phyloP scores from a whole-genome alignment of 2,888 invertebrate species.

The Tenthredo distinguenda region DNA sequence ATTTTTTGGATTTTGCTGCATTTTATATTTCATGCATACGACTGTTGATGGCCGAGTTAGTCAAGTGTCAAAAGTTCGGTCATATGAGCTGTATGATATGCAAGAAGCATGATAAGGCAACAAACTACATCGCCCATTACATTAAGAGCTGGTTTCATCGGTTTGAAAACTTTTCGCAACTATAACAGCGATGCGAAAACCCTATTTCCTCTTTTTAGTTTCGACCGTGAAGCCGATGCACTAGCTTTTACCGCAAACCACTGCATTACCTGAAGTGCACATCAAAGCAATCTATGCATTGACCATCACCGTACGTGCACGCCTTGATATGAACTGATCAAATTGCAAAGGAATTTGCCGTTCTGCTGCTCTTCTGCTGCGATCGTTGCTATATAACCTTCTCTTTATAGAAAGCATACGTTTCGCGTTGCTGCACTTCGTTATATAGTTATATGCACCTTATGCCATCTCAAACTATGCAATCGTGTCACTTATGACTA shows the following conservation, averaged over 20 bases:
- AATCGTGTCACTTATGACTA: neutral
- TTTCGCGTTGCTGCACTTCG: neutral
- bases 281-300: conserved; percentile 61
- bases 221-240: conserved; percentile 25
- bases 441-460: neutral
- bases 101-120: neutral
- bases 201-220: conserved; percentile 36
- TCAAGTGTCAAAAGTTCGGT: neutral
- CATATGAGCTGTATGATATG: neutral
- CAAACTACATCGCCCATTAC: neutral
- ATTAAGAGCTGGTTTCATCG: conserved; percentile 3
- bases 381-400: neutral
- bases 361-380: neutral
- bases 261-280: conserved; percentile 74
- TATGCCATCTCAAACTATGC: neutral
- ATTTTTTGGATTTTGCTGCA: too few species aligned
- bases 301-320: conserved; percentile 9
- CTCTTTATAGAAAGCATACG: neutral
- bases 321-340: conserved; percentile 35
- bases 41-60: neutral
- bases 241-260: conserved; percentile 67
- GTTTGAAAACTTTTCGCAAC: conserved; percentile 17
- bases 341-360: conserved; percentile 31
- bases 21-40: too few species aligned
- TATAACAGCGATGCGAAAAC: conserved; percentile 25